These are phyloP conservation scores for Pandion haliaetus DNA, from an alignment of 2,113 vertebrate species.

Conservation along the genomic window DNA sequence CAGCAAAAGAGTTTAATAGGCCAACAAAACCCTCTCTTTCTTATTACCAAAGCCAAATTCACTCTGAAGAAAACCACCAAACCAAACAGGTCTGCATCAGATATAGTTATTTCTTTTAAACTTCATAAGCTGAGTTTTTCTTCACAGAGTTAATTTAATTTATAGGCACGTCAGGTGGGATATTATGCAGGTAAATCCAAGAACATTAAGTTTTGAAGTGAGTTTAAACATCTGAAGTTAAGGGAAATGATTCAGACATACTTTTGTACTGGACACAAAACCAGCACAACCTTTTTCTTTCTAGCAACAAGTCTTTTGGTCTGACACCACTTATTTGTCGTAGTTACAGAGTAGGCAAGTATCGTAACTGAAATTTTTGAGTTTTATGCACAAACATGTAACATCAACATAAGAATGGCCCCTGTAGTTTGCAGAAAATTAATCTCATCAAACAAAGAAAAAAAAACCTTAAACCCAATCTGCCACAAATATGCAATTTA, in stretches of 20 bases:
- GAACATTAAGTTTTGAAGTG: not conserved
- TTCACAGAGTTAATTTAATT: not conserved
- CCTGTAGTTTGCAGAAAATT: not conserved
- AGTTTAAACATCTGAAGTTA: not conserved
- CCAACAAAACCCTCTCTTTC: not conserved
- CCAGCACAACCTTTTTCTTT: not conserved
- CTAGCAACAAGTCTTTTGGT: not conserved
- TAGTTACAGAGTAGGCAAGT: not conserved
- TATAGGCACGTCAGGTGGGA: not conserved
- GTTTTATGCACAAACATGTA: not conserved
- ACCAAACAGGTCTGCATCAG: not conserved
- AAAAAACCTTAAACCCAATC: not conserved
- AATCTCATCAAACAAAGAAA: not conserved
- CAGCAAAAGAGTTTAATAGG: not conserved
- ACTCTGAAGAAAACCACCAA: not conserved
- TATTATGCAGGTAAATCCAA: not conserved
- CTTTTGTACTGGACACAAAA: not conserved
- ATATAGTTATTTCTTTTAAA: not conserved
- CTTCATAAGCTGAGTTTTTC: not conserved
- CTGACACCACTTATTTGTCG: not conserved
- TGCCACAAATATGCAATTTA: not conserved
- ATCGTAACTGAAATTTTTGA: not conserved
- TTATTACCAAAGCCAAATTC: not conserved
- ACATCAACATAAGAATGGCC: not conserved
- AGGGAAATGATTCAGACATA: not conserved